Evolutionary conservation across 2,113 vertebrate species (phyloP), one percentile per base, ranked within the genome.

Genomic region (Hippocampus abdominalis): DNA sequence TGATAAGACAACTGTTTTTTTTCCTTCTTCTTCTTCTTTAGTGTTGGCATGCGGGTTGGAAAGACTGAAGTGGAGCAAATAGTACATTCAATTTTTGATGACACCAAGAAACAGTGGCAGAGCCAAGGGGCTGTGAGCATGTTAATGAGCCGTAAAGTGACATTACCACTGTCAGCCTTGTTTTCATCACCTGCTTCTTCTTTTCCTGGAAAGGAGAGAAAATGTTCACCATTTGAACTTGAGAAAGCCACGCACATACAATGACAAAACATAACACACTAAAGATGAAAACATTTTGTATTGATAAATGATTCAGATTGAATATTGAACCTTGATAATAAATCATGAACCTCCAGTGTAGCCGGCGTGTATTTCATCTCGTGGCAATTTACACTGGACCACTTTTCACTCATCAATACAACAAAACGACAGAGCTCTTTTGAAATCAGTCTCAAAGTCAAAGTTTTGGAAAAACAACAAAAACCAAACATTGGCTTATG

Each of bases 1-100:
- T 76, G 89, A 90, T 89, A 88, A 89, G 78, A 80, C 27, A 79
- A 78, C 15, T 80, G 83, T 87, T 84, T 72, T 84, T 82, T 64
- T 81, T 81, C 71, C 71, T n/a, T 66, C 60, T 84, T 72, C 83
- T 82, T 64, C 80, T 81, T 72, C 71, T n/a, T 68, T 56, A 42
- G 70, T 76, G 64, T 68, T 72, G 69, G 77, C 71, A 69, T 68
- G 77, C 48, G 65, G 81, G 66, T 75, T 69, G 68, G 82, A 78
- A 74, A 81, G 77, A 70, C 72, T 77, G 81, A 83, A 81, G 36
- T 73, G 77, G 81, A 84, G 81, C 70, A 36, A 80, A 78, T 46
- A 74, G 73, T 75, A 85, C 80, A 82, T 81, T 87, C 61, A 76
- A 81, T 86, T 88, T 87, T 80, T 83, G 66, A 86, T 82, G 83